Base-by-base conservation (phyloP, 2,888 invertebrate genomes). In the Drosophila trichaetosa region DNA sequence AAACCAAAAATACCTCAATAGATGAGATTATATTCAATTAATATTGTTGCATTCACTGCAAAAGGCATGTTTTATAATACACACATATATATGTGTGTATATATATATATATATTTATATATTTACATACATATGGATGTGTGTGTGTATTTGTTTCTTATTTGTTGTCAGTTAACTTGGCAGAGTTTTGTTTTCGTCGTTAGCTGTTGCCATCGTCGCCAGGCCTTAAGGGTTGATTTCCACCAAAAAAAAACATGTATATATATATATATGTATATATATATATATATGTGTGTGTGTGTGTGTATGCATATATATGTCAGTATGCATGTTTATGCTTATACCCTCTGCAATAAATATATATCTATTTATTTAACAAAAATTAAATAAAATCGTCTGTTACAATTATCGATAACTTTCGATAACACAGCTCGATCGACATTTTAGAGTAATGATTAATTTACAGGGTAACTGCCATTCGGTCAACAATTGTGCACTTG, bases 141-240 rank as follows among this genome's bases (percentile, higher is more conserved):
- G 27, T 38, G 13, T 27, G 24, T 57, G 33, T 31, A 51, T 57
- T 65, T 69, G 33, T 69, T 65, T 70, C 53, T 51, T 65, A 73
- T 66, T 82, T 86, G 76, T 83, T 79, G 65, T 74, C 67, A 81
- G 60, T 69, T 68, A 5, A 16, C 52, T 53, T 46, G 21, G 16
- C 46, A 46, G 46, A 51, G 51, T 51, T 79, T 76, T 79, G 82
- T 79, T 79, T 81, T 87, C 53, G 58, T 73, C 62, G 62, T 68
- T 67, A 51, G 53, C 74, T 69, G 81, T 87, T 83, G 71, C 76
- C 84, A 87, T 83, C 71, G 74, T 68, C 65, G 63, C 68, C 40
- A 67, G 63, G 33, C 54, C 31, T 74, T 87, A 82, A 79, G 83
- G 83, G 83, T 87, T 87, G 83, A 58, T 83, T 58, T 18, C 21